Base-by-base conservation (phyloP, 2,113 vertebrate genomes). In the Nothoprocta pentlandii region DNA sequence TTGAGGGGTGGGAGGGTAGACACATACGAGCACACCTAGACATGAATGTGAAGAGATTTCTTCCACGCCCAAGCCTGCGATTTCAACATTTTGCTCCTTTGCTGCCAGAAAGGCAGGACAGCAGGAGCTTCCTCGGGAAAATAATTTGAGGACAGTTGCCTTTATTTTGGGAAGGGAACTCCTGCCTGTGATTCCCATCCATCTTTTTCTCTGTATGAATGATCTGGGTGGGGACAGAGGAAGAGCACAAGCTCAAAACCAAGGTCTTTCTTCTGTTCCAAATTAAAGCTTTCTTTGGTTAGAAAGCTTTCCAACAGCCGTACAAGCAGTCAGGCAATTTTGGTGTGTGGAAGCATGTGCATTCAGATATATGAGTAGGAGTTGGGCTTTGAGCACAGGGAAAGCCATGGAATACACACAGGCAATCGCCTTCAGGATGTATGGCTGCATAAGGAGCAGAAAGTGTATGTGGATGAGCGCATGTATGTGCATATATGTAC, bases 101-200 rank as follows among this genome's bases (percentile, higher is more conserved):
- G 76, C 88, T 95, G 83, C 85, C 93, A 96, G 79, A 95, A 95
- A 96, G 94, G 89, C 46, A 80, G 88, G 76, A 92, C 67, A 93
- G n/a, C 28, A 23, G 49, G 78, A 86, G 86, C 71, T 92, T 96
- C 86, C 94, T 86, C 71, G 44, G 63, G 68, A 81, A 95, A 94
- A 95, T 54, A 90, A 89, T 81, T 73, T 66, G 74, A 92, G 70
- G 25, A 85, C 12, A 86, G 42, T 67, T 63, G 39, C 25, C 61
- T 87, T 80, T 92, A 94, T 95, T 95, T 95, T 56, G 44, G 83
- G 91, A 96, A 82, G 70, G 86, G 69, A 95, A 88, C 54, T 93
- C 86, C 67, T 46, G 92, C 51, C 67, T 54, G 12, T 8, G 58
- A 63, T 80, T 49, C 67, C 54, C 66, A 32, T 66, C 39, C 53